These are phyloP conservation scores for Epinotia demarniana DNA, from an alignment of 2,888 invertebrate genomes.

Conservation along the genomic window DNA sequence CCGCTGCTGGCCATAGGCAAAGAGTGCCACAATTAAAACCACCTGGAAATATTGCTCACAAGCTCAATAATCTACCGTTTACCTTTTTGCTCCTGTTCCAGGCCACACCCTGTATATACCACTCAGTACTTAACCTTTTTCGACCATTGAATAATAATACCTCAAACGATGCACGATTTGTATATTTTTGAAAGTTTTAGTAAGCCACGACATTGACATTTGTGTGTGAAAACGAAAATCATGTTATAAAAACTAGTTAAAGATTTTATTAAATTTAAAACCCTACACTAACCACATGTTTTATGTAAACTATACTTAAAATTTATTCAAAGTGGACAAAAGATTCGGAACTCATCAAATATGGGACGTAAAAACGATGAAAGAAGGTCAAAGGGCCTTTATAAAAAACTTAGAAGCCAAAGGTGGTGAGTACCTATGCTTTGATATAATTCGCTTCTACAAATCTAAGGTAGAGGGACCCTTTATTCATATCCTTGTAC, in stretches of 20 bases:
- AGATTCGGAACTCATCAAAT: slow-evolving; percentile 68
- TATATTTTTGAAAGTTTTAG: slow-evolving; percentile 15
- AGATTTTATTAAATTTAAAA: slow-evolving; percentile 2
- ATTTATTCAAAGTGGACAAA: slow-evolving; percentile 73
- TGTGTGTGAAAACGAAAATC: slow-evolving; percentile 14
- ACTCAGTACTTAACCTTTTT: background rate
- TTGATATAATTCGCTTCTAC: background rate
- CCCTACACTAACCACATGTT: background rate
- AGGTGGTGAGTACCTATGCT: slow-evolving; percentile 67
- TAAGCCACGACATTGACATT: slow-evolving; percentile 38
- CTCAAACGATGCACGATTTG: slow-evolving; percentile 8
- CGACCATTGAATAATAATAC: background rate
- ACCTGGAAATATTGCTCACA: too few relatives aligned
- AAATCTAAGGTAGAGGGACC: too few relatives aligned
- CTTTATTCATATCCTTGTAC: too few relatives aligned
- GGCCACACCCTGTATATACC: background rate
- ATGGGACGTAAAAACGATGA: slow-evolving; percentile 75
- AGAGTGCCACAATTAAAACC: too few relatives aligned
- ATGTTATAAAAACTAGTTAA: slow-evolving; percentile 27
- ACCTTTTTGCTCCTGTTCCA: too few relatives aligned
- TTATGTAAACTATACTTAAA: slow-evolving; percentile 52
- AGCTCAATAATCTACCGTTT: too few relatives aligned
- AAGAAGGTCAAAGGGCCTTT: slow-evolving; percentile 75
- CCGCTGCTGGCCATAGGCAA: too few relatives aligned
- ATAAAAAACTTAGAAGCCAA: slow-evolving; percentile 72